phyloP scores from a whole-genome alignment of 2,113 vertebrate species.

The Sisor rabdophorus region DNA sequence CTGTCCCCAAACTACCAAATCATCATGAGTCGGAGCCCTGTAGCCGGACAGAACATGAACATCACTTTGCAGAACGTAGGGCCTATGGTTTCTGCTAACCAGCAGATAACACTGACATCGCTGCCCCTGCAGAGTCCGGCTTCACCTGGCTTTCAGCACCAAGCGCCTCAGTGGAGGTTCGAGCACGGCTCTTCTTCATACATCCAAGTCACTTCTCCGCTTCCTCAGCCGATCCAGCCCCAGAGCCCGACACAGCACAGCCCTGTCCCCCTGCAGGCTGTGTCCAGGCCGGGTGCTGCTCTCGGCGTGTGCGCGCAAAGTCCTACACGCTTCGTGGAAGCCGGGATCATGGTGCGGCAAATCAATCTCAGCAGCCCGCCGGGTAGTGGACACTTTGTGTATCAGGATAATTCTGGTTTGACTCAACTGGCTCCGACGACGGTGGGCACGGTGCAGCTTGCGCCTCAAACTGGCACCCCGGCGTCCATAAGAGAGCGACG shows the following conservation, averaged over 20 bases:
- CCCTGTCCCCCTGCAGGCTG: conserved; percentile 75
- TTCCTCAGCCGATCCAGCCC: conserved; percentile 82
- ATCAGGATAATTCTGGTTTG: conserved; percentile 83
- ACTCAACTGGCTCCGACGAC: conserved; percentile 78
- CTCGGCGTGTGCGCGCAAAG: conserved; percentile 82
- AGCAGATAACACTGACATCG: conserved; percentile 84
- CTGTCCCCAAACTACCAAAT: conserved; percentile 91
- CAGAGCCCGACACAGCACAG: conserved; percentile 86
- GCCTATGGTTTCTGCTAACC: conserved; percentile 77
- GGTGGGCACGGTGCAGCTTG: conserved; percentile 75
- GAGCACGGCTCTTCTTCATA: conserved; percentile 83
- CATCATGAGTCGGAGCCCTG: conserved; percentile 86
- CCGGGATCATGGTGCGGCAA: conserved; percentile 81
- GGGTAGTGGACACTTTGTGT: conserved; percentile 78
- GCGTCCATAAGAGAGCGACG: conserved; percentile 75
- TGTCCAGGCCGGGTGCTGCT: conserved; percentile 70
- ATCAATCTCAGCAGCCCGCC: conserved; percentile 79
- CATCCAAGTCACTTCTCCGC: conserved; percentile 84
- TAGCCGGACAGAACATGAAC: conserved; percentile 87
- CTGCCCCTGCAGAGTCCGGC: conserved; percentile 79
- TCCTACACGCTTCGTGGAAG: conserved; percentile 81
- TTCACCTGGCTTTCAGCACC: conserved; percentile 85
- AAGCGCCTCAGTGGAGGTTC: conserved; percentile 78
- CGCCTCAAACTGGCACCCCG: conserved; percentile 64
- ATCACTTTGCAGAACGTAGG: conserved; percentile 89